These are phyloP conservation scores for Caranx ignobilis DNA, from an alignment of 2,113 vertebrate genomes.

Conservation along the genomic window DNA sequence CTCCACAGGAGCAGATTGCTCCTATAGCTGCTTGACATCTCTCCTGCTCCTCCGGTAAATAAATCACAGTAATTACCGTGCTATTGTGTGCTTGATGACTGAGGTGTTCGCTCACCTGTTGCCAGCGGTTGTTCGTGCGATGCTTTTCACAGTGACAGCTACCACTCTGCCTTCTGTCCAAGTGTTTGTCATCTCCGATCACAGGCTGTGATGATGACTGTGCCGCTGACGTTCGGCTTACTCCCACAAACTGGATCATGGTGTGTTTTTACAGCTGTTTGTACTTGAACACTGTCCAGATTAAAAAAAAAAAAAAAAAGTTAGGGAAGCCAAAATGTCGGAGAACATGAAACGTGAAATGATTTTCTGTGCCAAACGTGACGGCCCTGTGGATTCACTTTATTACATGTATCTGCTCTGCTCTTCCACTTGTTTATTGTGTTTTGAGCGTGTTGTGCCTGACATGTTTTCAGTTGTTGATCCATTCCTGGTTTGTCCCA, in stretches of 20 bases:
- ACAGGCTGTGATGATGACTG: slow-evolving; percentile 47
- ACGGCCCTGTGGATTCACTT: not conserved
- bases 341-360: slow-evolving; percentile 18
- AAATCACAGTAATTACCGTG: slow-evolving; percentile 45
- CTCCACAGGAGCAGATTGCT: slow-evolving; percentile 41
- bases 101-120: slow-evolving; percentile 46
- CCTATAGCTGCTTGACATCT: slow-evolving; percentile 37
- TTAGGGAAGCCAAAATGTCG: slow-evolving; percentile 15
- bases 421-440: slow-evolving; percentile 8
- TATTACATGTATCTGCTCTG: not conserved
- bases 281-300: slow-evolving; percentile 44
- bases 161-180: slow-evolving; percentile 28
- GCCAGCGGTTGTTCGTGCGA: not conserved
- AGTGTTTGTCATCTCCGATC: slow-evolving; percentile 46
- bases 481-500: slow-evolving; percentile 29
- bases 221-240: slow-evolving; percentile 41
- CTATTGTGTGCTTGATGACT: not conserved
- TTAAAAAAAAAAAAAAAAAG: not conserved
- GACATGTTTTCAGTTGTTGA: slow-evolving; percentile 42
- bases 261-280: slow-evolving; percentile 50
- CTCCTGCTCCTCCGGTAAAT: slow-evolving; percentile 35
- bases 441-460: slow-evolving; percentile 9
- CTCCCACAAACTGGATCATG: slow-evolving; percentile 58
- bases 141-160: not conserved
- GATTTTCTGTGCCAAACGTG: slow-evolving; percentile 5